phyloP scores from a whole-genome alignment of 2,113 vertebrate species.

The Dissostichus mawsoni region DNA sequence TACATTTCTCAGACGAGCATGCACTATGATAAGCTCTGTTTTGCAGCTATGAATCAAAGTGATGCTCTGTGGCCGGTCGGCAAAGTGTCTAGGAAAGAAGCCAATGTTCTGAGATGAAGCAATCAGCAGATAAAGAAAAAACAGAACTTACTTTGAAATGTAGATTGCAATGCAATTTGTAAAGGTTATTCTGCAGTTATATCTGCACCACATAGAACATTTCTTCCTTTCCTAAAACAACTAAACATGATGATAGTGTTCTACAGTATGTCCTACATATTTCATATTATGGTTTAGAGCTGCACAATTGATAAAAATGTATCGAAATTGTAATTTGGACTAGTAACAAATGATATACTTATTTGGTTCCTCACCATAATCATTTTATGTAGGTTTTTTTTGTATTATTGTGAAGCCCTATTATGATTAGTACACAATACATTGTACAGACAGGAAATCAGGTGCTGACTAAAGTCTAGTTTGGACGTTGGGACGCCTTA shows the following conservation, averaged over 20 bases:
- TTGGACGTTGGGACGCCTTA: neutral
- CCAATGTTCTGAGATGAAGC: neutral
- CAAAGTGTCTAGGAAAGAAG: constrained; percentile 2
- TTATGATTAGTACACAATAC: neutral
- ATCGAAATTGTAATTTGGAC: too few species aligned
- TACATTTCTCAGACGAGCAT: constrained; percentile 27
- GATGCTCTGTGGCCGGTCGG: constrained; percentile 16
- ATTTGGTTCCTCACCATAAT: too few species aligned
- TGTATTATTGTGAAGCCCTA: too few species aligned
- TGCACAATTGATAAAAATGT: too few species aligned
- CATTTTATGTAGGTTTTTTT: too few species aligned
- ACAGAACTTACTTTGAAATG: neutral
- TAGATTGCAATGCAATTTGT: neutral
- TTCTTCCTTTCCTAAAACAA: neutral
- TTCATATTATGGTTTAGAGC: neutral
- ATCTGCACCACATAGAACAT: neutral
- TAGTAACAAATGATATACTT: too few species aligned
- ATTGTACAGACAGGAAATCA: neutral
- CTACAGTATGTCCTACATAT: neutral
- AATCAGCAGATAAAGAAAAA: constrained; percentile 1
- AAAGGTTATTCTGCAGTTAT: neutral
- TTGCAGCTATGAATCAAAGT: constrained; percentile 41
- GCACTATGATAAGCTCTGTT: constrained; percentile 3
- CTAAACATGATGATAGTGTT: constrained; percentile 7
- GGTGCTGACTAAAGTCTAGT: neutral